Conservation (phyloP, 2,888 invertebrate species). For the Nomada fabriciana region DNA sequence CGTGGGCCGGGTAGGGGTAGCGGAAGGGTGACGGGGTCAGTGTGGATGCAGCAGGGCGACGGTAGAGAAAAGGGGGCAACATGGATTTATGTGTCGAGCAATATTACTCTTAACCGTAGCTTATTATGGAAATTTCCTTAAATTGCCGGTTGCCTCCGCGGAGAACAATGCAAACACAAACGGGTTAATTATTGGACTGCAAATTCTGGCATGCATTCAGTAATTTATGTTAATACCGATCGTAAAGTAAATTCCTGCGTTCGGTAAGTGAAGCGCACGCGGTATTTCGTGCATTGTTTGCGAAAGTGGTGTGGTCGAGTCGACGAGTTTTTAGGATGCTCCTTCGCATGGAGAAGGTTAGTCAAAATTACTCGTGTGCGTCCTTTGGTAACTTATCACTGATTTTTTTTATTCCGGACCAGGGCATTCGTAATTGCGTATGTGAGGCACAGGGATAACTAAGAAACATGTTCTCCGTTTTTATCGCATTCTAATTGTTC, state of each 20-base stretch:
- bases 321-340: not conserved
- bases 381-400: too few relatives aligned
- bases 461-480: too few relatives aligned
- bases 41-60: constrained; percentile 53
- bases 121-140: constrained; percentile 77
- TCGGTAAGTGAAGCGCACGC: constrained; percentile 25
- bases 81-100: constrained; percentile 72
- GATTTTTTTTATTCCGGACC: too few relatives aligned
- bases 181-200: constrained; percentile 77
- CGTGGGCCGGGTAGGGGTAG: not conserved
- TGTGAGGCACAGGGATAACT: too few relatives aligned
- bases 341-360: not conserved
- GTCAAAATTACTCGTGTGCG: not conserved
- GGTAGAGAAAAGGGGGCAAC: constrained; percentile 55
- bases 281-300: constrained; percentile 9
- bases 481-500: too few relatives aligned
- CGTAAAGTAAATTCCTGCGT: constrained; percentile 67
- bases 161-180: constrained; percentile 79
- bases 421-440: too few relatives aligned
- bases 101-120: constrained; percentile 71
- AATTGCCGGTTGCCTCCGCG: constrained; percentile 71
- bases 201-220: constrained; percentile 63
- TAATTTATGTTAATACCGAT: constrained; percentile 76
- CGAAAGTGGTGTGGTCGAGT: not conserved
- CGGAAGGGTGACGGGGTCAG: constrained; percentile 27